Evolutionary conservation across 2,113 vertebrate genomes (phyloP).

Genomic region (Crotalus helleri): DNA sequence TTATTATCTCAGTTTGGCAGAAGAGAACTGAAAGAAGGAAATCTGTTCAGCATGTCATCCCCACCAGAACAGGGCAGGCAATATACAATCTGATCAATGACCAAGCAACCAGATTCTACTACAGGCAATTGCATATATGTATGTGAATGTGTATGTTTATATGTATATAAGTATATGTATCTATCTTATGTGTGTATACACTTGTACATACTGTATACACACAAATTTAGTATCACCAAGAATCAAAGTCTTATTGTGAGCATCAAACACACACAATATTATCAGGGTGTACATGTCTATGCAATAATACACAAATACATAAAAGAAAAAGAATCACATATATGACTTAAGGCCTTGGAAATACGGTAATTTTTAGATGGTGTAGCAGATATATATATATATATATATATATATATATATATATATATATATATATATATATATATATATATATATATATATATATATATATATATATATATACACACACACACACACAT

Average conservation of each 20-base stretch:
- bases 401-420: not conserved
- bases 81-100: not conserved
- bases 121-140: not conserved
- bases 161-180: no score
- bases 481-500: no score
- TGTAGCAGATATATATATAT: not conserved
- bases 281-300: not conserved
- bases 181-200: not conserved
- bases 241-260: not conserved
- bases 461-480: no score
- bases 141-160: no score
- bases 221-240: not conserved
- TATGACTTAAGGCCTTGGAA: not conserved
- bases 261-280: not conserved
- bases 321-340: not conserved
- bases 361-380: not conserved
- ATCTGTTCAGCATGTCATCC: not conserved
- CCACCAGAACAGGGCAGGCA: not conserved
- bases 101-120: not conserved
- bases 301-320: not conserved
- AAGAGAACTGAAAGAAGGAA: not conserved
- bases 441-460: no score
- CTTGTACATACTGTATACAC: no score
- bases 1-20: not conserved
- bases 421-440: no score